These are phyloP conservation scores for Oreotragus oreotragus DNA, from an alignment of 2,113 vertebrate genomes.

Conservation along the genomic window DNA sequence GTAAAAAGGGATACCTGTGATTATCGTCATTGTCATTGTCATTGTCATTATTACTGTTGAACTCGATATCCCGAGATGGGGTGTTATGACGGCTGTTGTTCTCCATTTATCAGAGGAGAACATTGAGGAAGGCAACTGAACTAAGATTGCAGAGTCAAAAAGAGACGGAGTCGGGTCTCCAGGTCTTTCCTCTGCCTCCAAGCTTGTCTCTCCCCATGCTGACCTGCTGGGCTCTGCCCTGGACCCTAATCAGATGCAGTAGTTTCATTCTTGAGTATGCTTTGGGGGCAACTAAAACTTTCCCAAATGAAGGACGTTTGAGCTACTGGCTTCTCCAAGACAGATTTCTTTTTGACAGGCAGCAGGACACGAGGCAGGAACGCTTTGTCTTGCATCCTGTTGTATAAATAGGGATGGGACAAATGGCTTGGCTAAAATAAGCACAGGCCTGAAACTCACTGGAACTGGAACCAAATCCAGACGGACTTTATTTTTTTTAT, in stretches of 20 bases:
- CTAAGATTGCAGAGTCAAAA: neutral
- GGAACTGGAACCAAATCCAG: neutral
- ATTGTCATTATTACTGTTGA: neutral
- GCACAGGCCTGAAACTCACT: neutral
- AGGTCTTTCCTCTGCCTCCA: no score
- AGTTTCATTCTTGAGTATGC: fast-evolving
- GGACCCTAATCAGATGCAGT: fast-evolving
- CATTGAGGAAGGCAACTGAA: neutral
- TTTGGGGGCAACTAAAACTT: neutral
- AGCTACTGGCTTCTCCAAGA: neutral
- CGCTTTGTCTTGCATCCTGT: neutral
- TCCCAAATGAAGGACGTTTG: neutral
- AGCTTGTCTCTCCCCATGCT: fast-evolving
- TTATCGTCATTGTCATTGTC: fast-evolving
- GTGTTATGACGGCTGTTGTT: fast-evolving
- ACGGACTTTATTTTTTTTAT: neutral
- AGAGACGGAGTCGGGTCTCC: fast-evolving
- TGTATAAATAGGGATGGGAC: conserved; percentile 49
- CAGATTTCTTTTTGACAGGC: conserved; percentile 23
- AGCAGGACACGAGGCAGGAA: neutral
- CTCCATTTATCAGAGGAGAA: neutral
- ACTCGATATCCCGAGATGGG: neutral
- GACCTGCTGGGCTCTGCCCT: neutral
- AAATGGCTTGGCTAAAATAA: conserved; percentile 56
- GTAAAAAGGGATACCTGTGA: fast-evolving